Evolutionary conservation across 2,888 invertebrate genomes (phyloP), one percentile per base, ranked within the genome.

Genomic region (Eupithecia subumbrata): DNA sequence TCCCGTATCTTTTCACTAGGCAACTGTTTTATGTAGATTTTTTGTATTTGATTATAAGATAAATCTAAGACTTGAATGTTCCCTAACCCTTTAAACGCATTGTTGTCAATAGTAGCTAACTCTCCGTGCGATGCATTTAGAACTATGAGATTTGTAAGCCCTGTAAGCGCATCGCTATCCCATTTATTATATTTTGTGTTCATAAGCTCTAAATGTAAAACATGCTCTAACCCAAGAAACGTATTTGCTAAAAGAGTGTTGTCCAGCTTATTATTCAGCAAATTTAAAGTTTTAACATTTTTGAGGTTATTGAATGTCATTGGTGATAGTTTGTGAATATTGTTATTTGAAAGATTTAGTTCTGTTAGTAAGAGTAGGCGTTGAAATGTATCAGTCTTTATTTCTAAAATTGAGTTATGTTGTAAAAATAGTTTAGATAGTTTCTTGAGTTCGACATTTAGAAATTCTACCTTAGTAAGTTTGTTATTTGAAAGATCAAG

Each of bases 401-500:
- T 40, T 71, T 71, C 70, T 56, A 18, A 40, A 63, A 76, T 74
- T 0, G 16, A 68, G n/a, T 76, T 76, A 56, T 74, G 69, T 5
- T 40, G 48, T 18, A 76, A 18, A 48, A 71, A 22, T n/a, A 76
- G 18, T n/a, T 69, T 74, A 2, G 63, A 34, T 40, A 76, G 68
- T n/a, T 69, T 71, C 52, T 52, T n/a, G 3, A 76, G 64, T 11
- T 76, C 76, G 16, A 14, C 18, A 7, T 48, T 73, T 43, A 34
- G 52, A 56, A 76, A 76, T 4, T 37, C 34, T 52, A 76, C 34
- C 22, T 74, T 40, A 25, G 52, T 18, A n/a, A 76, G 64, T 43
- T 74, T 48, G 43, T 76, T 76, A 64, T 74, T 71, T 69, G 76
- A 73, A 34, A 76, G 64, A 74, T 73, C 73, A 2, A 76, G 71